Conservation (phyloP, 2,797 vertebrate species). For the Tragopan temminckii region DNA sequence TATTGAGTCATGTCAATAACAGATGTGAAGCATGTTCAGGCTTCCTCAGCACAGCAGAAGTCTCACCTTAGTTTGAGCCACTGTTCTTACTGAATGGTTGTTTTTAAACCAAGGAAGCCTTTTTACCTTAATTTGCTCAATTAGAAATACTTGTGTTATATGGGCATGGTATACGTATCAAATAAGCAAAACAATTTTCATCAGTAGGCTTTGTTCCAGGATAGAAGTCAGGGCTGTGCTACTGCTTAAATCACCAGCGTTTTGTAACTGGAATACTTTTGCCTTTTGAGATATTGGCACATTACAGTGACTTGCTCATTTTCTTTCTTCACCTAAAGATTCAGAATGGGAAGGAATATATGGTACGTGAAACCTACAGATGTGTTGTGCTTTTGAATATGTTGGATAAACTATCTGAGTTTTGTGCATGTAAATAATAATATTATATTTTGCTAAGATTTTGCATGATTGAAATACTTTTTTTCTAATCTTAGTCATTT, state of each 20-base stretch:
- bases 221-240: background rate
- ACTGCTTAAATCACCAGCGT: background rate
- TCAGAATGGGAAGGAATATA: slow-evolving; percentile 75
- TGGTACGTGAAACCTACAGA: slow-evolving; percentile 56
- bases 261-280: background rate
- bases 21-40: background rate
- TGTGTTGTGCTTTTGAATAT: slow-evolving; percentile 44
- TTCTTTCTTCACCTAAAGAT: slow-evolving; percentile 70
- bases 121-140: background rate
- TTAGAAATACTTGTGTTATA: background rate
- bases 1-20: background rate
- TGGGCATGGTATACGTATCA: fast-evolving
- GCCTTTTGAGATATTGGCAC: background rate
- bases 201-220: background rate
- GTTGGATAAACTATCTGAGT: slow-evolving; percentile 8
- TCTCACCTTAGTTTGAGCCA: background rate
- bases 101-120: background rate
- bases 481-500: background rate
- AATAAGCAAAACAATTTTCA: background rate
- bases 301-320: slow-evolving; percentile 34
- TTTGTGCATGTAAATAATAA: slow-evolving; percentile 59
- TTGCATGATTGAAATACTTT: slow-evolving; percentile 28
- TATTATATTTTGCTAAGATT: background rate
- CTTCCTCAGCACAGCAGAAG: background rate
- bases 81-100: background rate